Evolutionary conservation across 2,888 invertebrate species (phyloP).

Genomic region (Dasypolia templi): DNA sequence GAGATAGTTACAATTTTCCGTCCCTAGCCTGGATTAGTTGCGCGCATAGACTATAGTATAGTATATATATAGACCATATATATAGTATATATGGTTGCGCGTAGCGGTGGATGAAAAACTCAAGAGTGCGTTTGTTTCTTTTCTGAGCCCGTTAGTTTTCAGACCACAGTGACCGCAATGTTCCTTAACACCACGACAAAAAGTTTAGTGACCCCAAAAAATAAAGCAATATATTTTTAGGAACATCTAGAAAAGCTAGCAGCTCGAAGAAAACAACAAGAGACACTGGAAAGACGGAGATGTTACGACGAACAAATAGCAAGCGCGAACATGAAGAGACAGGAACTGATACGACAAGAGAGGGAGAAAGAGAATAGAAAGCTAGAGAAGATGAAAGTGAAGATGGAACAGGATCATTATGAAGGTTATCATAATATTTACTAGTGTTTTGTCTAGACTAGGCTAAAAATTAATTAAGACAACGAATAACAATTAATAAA

Average conservation of each 20-base stretch:
- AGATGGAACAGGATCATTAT: constrained; percentile 85
- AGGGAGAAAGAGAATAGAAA: constrained; percentile 82
- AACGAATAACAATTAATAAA: not conserved
- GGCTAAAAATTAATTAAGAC: not conserved
- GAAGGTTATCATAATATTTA: constrained; percentile 73
- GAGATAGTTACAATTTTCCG: not conserved
- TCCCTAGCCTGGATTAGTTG: not conserved
- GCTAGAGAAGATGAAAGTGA: constrained; percentile 80
- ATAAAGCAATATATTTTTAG: constrained; percentile 64
- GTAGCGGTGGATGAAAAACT: not conserved
- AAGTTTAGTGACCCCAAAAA: no score
- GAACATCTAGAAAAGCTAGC: constrained; percentile 77
- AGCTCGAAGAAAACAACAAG: constrained; percentile 74
- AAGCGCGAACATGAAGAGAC: constrained; percentile 80
- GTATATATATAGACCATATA: no score
- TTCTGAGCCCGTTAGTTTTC: not conserved
- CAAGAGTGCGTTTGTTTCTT: not conserved
- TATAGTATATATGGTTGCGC: no score
- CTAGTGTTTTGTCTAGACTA: not conserved
- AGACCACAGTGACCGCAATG: not conserved
- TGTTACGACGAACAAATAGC: constrained; percentile 86
- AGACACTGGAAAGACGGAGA: constrained; percentile 80
- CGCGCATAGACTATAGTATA: no score
- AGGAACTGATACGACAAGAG: constrained; percentile 77
- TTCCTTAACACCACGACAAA: not conserved